Base-by-base conservation (phyloP, 2,797 vertebrate genomes). In the Platyrinchus mystaceus region DNA sequence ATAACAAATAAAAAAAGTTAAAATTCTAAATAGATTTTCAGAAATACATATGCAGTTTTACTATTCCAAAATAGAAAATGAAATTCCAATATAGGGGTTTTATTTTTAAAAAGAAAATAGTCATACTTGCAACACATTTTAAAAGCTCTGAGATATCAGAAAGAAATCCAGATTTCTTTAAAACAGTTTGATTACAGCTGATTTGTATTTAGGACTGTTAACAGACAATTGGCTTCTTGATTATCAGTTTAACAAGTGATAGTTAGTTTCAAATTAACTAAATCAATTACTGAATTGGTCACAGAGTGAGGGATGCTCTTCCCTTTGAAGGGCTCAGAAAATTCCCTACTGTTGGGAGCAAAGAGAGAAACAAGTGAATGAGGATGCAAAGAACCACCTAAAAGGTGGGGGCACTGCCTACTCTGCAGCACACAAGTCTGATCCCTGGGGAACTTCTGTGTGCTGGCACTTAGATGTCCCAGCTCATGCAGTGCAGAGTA, bases 191-290 rank as follows among this genome's bases (percentile, higher is more conserved):
- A 10, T 44, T 86, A 80, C 28, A 4, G 5, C 39, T 81, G 52
- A 80, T 84, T 39, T 4, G 3, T 81, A 49, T 78, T 89, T 95
- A 62, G 30, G 43, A 91, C n/a, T 66, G 39, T 79, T 63, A 88
- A 68, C 24, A 76, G 50, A 55, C 68, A 92, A 91, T 44, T 86
- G 73, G 53, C 69, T 90, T 84, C 73, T 66, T 81, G 80, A 59
- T 84, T 75, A 94, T 47, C 73, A 78, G 76, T 94, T 95, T 91
- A 90, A 94, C 71, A 90, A 94, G 90, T 44, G 83, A 90, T 39
- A 91, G 58, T 19, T 50, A 76, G 30, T 46, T 94, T 83, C 58
- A 94, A 93, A 87, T 89, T 62, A 91, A 91, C 88, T 90, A 91
- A 90, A 87, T 87, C 79, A 86, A 76, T 78, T 71, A 78, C 76